A percentile compares a stretch with the other conserved stretches of the same genome.
phyloP scores from a whole-genome alignment of 2,888 invertebrate species.

The Pegoplata infirma region DNA sequence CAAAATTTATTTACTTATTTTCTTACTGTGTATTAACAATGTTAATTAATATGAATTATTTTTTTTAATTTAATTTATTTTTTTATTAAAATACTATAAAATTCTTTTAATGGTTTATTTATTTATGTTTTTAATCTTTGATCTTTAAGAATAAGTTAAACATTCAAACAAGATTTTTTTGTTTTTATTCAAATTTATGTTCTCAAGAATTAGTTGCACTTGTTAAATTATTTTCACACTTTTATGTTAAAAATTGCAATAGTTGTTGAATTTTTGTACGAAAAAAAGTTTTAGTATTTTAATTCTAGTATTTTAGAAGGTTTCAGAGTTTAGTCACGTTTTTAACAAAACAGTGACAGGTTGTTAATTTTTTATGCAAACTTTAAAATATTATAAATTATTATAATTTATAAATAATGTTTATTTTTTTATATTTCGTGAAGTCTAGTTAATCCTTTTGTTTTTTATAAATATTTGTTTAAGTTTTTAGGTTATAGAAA shows the following conservation, averaged over 20 bases:
- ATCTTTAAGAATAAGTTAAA: constrained; percentile 6
- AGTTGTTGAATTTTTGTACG: neutral
- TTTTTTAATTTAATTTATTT: no score
- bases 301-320: neutral
- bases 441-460: neutral
- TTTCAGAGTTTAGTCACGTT: constrained; percentile 35
- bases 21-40: no score
- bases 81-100: neutral
- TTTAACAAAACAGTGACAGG: constrained; percentile 40
- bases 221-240: constrained; percentile 6
- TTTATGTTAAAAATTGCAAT: neutral
- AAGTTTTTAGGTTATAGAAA: no score
- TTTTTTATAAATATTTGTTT: neutral
- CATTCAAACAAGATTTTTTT: neutral
- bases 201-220: neutral
- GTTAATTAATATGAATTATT: neutral
- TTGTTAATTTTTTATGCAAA: constrained; percentile 29
- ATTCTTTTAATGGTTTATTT: neutral
- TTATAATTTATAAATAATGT: neutral
- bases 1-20: no score
- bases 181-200: neutral
- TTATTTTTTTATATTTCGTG: neutral
- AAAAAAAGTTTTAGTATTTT: neutral
- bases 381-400: neutral
- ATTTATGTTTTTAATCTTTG: constrained; percentile 7